phyloP scores from a whole-genome alignment of 1,140 invertebrate species.

The Dinoponera quadriceps region DNA sequence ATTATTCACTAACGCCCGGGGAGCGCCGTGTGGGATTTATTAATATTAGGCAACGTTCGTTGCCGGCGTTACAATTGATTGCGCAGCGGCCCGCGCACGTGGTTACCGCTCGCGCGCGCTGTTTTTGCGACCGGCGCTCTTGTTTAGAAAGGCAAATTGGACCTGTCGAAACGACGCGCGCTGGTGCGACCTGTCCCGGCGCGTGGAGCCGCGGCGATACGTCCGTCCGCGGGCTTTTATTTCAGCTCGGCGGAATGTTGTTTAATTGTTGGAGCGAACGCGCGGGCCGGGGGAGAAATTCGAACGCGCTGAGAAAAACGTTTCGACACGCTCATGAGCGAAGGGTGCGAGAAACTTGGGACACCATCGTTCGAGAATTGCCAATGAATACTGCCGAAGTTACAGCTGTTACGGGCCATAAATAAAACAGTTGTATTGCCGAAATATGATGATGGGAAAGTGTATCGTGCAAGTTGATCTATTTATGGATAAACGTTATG shows the following conservation, averaged over 20 bases:
- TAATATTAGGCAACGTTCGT: slow-evolving; percentile 45
- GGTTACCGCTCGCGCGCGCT: not conserved
- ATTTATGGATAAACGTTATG: no score
- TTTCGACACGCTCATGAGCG: no score
- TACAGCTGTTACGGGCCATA: no score
- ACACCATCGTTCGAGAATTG: no score
- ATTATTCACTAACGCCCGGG: slow-evolving; percentile 45
- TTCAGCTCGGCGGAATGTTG: not conserved
- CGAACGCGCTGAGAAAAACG: no score
- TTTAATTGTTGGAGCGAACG: not conserved
- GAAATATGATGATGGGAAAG: no score
- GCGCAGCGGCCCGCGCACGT: not conserved
- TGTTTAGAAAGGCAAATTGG: slow-evolving; percentile 18
- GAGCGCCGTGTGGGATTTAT: slow-evolving; percentile 32
- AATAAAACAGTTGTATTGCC: no score
- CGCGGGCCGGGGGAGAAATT: no score
- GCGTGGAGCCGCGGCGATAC: no score
- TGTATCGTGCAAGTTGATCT: no score
- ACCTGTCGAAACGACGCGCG: not conserved
- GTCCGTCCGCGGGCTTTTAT: not conserved
- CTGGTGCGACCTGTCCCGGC: not conserved
- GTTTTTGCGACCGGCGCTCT: slow-evolving; percentile 12
- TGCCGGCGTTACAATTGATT: slow-evolving; percentile 34
- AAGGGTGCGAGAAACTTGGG: no score
- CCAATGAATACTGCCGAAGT: no score